Percentiles rank a stretch among this genome's conserved stretches.
Evolutionary conservation across 2,113 vertebrate species (phyloP).

Genomic region (Syngnathus floridae): DNA sequence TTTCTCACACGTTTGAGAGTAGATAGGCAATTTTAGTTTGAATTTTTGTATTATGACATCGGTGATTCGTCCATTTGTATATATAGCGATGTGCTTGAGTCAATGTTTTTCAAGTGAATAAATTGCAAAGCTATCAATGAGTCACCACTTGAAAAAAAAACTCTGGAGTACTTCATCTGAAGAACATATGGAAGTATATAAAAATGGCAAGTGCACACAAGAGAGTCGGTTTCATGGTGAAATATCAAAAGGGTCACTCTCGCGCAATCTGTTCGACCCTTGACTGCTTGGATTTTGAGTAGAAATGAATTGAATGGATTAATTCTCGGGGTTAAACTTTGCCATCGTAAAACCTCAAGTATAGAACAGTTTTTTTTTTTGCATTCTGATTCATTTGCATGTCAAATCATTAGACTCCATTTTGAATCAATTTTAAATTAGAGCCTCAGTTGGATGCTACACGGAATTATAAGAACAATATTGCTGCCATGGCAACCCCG

Average conservation of each 20-base stretch:
- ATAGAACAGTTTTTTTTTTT: background rate
- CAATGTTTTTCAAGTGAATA: slow-evolving; percentile 40
- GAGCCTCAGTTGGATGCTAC: background rate
- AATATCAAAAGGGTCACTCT: background rate
- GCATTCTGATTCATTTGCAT: background rate
- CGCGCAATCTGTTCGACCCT: background rate
- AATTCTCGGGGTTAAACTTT: too few species aligned
- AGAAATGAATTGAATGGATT: too few species aligned
- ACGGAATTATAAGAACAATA: background rate
- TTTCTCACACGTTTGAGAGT: background rate
- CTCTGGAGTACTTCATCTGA: background rate
- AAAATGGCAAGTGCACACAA: slow-evolving; percentile 9
- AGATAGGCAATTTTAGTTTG: background rate
- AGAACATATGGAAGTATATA: slow-evolving; percentile 2
- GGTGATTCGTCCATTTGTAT: slow-evolving; percentile 17
- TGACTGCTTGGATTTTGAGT: background rate
- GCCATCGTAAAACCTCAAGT: too few species aligned
- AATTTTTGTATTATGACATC: slow-evolving; percentile 12
- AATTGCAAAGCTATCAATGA: slow-evolving; percentile 17
- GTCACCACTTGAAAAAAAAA: background rate
- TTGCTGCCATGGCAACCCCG: background rate
- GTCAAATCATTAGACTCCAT: background rate
- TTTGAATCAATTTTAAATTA: background rate
- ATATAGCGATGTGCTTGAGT: slow-evolving; percentile 1
- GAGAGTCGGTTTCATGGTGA: background rate